Percentiles rank a stretch among this genome's conserved stretches.
phyloP scores from a whole-genome alignment of 2,797 vertebrate genomes.

The Tympanoctomys barrerae region DNA sequence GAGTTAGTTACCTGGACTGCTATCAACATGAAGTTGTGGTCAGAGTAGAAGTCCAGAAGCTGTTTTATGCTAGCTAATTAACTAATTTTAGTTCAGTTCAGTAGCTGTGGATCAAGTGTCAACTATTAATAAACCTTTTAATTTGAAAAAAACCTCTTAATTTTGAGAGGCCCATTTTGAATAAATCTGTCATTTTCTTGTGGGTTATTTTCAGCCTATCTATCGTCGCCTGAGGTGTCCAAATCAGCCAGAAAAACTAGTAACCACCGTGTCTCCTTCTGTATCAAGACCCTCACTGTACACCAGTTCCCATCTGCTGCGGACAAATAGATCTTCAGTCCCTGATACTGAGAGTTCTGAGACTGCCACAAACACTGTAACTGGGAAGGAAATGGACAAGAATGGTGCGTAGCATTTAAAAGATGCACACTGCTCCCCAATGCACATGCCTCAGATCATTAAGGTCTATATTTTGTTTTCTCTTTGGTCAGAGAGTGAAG shows the following conservation, averaged over 20 bases:
- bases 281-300: conserved; percentile 84
- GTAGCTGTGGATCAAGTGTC: not conserved
- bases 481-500: conserved; percentile 86
- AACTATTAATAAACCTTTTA: not conserved
- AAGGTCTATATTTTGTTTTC: conserved; percentile 5
- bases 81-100: not conserved
- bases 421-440: no score
- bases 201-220: conserved; percentile 82
- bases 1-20: not conserved
- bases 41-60: not conserved
- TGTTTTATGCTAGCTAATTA: not conserved
- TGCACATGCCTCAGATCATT: not conserved
- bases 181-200: not conserved
- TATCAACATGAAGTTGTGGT: not conserved
- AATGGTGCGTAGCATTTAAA: conserved; percentile 83
- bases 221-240: conserved; percentile 85
- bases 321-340: conserved; percentile 78
- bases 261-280: conserved; percentile 84
- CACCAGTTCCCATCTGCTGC: conserved; percentile 84
- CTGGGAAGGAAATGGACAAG: conserved; percentile 86
- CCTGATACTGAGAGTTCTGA: conserved; percentile 82
- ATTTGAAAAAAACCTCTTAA: not conserved
- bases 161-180: not conserved
- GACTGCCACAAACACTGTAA: conserved; percentile 74
- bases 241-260: conserved; percentile 86